phyloP scores from a whole-genome alignment of 2,113 vertebrate genomes.

The Xerus inauris region DNA sequence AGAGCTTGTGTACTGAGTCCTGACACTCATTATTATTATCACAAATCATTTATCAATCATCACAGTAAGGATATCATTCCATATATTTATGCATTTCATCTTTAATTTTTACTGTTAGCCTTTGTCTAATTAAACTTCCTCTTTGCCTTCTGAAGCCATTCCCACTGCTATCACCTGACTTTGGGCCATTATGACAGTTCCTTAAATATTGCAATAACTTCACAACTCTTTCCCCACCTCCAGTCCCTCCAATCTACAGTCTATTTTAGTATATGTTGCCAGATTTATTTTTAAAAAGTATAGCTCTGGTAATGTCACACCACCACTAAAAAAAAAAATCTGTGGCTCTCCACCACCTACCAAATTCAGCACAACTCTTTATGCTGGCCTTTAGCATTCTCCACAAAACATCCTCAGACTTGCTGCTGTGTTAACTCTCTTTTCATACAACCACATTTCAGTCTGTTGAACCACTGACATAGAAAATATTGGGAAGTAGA shows the following conservation, averaged over 20 bases:
- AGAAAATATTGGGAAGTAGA: constrained; percentile 3
- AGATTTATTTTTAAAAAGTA: constrained; percentile 62
- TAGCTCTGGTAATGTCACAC: constrained; percentile 44
- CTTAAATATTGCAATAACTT: constrained; percentile 50
- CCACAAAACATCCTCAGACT: neutral
- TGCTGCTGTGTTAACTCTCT: neutral
- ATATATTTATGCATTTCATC: constrained; percentile 34
- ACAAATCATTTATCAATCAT: constrained; percentile 50
- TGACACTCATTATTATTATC: constrained; percentile 28
- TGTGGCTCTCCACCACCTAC: constrained; percentile 3
- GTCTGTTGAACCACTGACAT: neutral
- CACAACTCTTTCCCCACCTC: constrained; percentile 39
- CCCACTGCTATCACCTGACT: neutral
- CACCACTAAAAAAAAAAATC: constrained; percentile 33
- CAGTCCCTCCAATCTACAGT: neutral
- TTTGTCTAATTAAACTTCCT: constrained; percentile 60
- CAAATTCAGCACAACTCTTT: constrained; percentile 30
- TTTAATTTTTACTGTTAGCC: constrained; percentile 13
- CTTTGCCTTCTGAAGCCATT: constrained; percentile 28
- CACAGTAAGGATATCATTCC: constrained; percentile 3
- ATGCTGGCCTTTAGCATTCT: neutral
- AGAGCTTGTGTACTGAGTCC: constrained; percentile 32
- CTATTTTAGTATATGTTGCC: constrained; percentile 55
- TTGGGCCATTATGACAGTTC: constrained; percentile 25
- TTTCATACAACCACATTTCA: neutral